Percentiles rank a stretch among this genome's conserved stretches.
These are phyloP conservation scores for Latrodectus elegans DNA, from an alignment of 2,888 invertebrate species.

Conservation along the genomic window DNA sequence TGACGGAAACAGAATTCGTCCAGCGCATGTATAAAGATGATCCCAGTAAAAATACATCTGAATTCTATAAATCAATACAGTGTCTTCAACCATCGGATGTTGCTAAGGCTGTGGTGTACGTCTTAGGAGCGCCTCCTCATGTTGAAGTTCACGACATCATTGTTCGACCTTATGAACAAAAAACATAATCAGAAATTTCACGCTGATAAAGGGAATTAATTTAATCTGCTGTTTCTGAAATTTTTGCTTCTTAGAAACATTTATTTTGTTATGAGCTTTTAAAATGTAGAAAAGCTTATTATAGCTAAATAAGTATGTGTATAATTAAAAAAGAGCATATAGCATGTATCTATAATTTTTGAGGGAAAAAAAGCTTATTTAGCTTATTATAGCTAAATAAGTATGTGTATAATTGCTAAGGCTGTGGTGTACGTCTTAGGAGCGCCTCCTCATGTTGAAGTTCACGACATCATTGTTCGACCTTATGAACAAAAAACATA, in stretches of 20 bases:
- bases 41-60: conserved; percentile 26
- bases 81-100: conserved; percentile 79
- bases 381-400: no score
- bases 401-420: no score
- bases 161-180: conserved; percentile 65
- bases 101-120: conserved; percentile 80
- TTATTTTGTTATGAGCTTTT: no score
- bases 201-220: no score
- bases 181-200: no score
- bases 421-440: conserved; percentile 80
- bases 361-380: no score
- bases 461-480: conserved; percentile 73
- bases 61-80: conserved; percentile 25
- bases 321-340: no score
- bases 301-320: no score
- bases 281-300: no score
- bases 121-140: conserved; percentile 80
- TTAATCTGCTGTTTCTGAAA: no score
- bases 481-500: conserved; percentile 53
- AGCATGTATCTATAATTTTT: no score
- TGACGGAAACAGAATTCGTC: conserved; percentile 70
- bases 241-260: no score
- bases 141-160: conserved; percentile 77
- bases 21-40: conserved; percentile 16
- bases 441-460: conserved; percentile 80